These are phyloP conservation scores for Lycocorax pyrrhopterus DNA, from an alignment of 2,113 vertebrate genomes.

Conservation along the genomic window DNA sequence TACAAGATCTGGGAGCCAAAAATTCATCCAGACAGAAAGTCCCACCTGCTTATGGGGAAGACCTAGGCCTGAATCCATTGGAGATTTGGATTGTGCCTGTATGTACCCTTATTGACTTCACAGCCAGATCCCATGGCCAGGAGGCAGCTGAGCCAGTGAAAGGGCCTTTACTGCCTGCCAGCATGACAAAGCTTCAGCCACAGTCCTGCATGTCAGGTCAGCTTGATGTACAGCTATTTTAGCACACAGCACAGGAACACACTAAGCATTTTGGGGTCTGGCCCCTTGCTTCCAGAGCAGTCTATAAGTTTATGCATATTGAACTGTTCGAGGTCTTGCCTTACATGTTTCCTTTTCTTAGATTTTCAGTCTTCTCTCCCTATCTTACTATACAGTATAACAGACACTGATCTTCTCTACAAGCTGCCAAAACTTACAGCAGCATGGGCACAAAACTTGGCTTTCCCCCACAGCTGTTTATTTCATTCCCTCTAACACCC, in stretches of 20 bases:
- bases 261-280: not conserved
- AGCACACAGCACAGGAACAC: not conserved
- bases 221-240: not conserved
- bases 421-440: not conserved
- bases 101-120: not conserved
- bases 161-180: not conserved
- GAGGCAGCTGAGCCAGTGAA: not conserved
- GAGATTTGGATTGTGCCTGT: not conserved
- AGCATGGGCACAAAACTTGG: not conserved
- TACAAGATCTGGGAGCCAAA: not conserved
- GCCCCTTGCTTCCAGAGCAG: not conserved
- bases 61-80: not conserved
- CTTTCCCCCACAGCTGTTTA: not conserved
- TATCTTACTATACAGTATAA: not conserved
- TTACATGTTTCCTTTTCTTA: not conserved
- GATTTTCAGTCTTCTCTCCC: not conserved
- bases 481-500: not conserved
- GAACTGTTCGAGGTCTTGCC: not conserved
- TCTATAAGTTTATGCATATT: not conserved
- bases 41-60: not conserved
- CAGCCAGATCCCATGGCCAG: not conserved
- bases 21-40: not conserved
- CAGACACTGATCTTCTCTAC: not conserved
- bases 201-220: not conserved
- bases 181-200: not conserved